Conservation (phyloP, 2,888 invertebrate genomes). For the Polyploca ridens region DNA sequence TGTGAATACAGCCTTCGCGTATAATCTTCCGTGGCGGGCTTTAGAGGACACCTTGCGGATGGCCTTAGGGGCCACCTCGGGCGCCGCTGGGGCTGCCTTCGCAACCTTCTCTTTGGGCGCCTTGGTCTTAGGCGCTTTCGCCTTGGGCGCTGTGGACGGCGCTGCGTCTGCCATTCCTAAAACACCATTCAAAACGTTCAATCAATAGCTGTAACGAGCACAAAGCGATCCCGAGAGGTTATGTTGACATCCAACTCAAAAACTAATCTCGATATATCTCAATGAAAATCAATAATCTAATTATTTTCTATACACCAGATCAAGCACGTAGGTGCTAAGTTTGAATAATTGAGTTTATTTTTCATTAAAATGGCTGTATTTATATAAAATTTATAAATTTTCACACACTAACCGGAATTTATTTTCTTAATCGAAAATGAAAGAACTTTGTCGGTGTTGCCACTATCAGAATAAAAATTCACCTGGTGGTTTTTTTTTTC, state of each 20-base stretch:
- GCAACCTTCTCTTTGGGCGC: conserved; percentile 83
- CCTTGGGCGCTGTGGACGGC: conserved; percentile 82
- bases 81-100: conserved; percentile 82
- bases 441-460: conserved; percentile 64
- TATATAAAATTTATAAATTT: conserved; percentile 32
- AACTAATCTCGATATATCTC: conserved; percentile 67
- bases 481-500: background rate
- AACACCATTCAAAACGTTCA: conserved; percentile 51
- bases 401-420: conserved; percentile 72
- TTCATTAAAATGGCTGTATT: conserved; percentile 22
- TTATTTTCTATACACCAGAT: conserved; percentile 27
- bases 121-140: conserved; percentile 83
- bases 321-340: conserved; percentile 22
- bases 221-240: conserved; percentile 56
- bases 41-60: conserved; percentile 78
- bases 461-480: background rate
- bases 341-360: conserved; percentile 44
- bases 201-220: conserved; percentile 34
- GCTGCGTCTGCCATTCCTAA: conserved; percentile 87
- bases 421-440: conserved; percentile 68
- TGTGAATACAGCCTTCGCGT: conserved; percentile 98
- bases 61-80: conserved; percentile 81
- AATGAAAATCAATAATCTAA: conserved; percentile 48
- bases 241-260: conserved; percentile 71
- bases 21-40: conserved; percentile 92